Percentiles rank a stretch among this genome's conserved stretches.
Evolutionary conservation across 2,888 invertebrate genomes (phyloP).

Genomic region (Leucophenga maculata): DNA sequence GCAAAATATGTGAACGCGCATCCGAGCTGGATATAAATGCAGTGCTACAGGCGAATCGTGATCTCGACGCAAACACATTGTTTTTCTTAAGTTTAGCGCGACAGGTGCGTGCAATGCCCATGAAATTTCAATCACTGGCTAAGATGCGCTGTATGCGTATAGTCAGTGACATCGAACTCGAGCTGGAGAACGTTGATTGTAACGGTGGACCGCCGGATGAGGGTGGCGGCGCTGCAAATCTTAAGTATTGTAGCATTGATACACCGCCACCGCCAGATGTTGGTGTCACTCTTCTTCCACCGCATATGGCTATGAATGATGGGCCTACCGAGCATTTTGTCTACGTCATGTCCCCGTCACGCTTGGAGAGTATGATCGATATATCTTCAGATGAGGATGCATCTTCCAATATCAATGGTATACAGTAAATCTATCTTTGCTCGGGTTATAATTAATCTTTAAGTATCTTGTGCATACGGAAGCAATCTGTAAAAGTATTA

Average conservation of each 20-base stretch:
- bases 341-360: constrained; percentile 72
- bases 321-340: constrained; percentile 69
- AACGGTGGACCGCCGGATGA: constrained; percentile 54
- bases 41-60: constrained; percentile 68
- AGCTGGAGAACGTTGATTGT: constrained; percentile 68
- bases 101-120: constrained; percentile 70
- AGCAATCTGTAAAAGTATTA: constrained; percentile 26
- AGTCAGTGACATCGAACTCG: constrained; percentile 70
- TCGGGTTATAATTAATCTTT: no score
- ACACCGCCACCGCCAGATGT: constrained; percentile 60
- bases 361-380: constrained; percentile 71
- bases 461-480: neutral
- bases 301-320: constrained; percentile 45
- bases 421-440: constrained; percentile 9
- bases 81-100: constrained; percentile 70
- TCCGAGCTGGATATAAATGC: constrained; percentile 66
- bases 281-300: constrained; percentile 36
- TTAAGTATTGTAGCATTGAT: constrained; percentile 62
- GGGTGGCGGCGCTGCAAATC: constrained; percentile 42
- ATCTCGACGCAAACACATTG: constrained; percentile 70
- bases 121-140: constrained; percentile 69
- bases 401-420: constrained; percentile 54
- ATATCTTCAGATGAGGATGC: constrained; percentile 70
- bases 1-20: constrained; percentile 55
- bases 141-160: constrained; percentile 72